Base-by-base conservation (phyloP, 1,140 invertebrate genomes). In the Ips nitidus region DNA sequence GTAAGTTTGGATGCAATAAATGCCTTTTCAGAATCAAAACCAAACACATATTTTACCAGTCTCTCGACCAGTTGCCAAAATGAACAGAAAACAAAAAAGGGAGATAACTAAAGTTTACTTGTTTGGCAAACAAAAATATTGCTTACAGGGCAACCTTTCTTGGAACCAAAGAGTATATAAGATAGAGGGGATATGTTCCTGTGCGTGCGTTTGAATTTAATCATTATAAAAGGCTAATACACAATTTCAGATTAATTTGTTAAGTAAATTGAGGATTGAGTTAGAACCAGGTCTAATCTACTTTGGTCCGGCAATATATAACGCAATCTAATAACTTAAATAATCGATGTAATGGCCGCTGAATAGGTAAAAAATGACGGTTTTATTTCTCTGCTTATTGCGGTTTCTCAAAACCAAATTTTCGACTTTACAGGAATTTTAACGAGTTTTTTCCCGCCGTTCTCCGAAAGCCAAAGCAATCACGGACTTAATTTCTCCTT, bases 31-130 rank as follows among this genome's bases (percentile, higher is more conserved):
- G 22, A 22, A 22, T 22, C 22, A 22, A 22, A 22, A 22, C 22
- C 22, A 22, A 22, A 22, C 0, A 22, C 22, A 22, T 22, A 22
- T 22, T 0, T 22, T 22, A 22, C 22, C 22, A 22, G 22, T 22
- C 22, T 61, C 58, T 47, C 58, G 58, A 45, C 58, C 58, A 45
- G 58, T 61, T 61, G 58, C 58, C 58, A 61, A 61, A 61, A 61
- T 45, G 58, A 8, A 45, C 43, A 61, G 58, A 61, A 61, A 61
- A 61, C 42, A 61, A 61, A 57, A 57, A 57, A 40, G 55, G 22
- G 22, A 22, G 22, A 22, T 22, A 22, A 22, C 22, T 22, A 22
- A 40, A 40, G 55, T 57, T 57, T 45, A 43, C 8, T 61, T 61
- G 58, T 61, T 61, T 61, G 58, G 7, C 58, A 61, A 61, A 61